phyloP scores from a whole-genome alignment of 2,888 invertebrate species.

The Parochlus steinenii region DNA sequence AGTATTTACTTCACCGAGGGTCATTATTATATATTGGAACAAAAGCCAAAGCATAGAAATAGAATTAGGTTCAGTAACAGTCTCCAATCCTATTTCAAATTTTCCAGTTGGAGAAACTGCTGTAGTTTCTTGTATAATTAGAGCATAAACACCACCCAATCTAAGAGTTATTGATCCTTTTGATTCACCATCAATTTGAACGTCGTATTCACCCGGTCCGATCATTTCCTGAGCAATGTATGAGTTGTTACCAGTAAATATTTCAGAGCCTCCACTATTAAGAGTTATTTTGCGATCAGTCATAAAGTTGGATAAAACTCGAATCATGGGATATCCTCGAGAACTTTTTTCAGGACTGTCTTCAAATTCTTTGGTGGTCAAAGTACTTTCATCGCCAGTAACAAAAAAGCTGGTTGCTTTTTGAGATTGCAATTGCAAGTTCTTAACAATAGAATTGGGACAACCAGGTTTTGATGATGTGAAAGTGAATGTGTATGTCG shows the following conservation, averaged over 20 bases:
- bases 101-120: conserved; percentile 18
- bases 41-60: conserved; percentile 38
- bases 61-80: conserved; percentile 39
- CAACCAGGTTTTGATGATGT: neutral
- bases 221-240: no score
- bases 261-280: neutral
- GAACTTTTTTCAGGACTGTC: conserved; percentile 24
- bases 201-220: conserved; percentile 28
- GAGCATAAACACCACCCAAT: conserved; percentile 46
- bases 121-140: conserved; percentile 30
- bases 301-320: conserved; percentile 21
- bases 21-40: conserved; percentile 51
- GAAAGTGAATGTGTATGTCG: neutral
- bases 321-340: conserved; percentile 20
- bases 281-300: neutral
- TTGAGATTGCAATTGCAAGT: conserved; percentile 4
- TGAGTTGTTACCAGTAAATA: neutral
- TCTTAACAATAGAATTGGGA: neutral
- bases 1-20: conserved; percentile 46
- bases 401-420: conserved; percentile 13
- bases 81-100: conserved; percentile 1
- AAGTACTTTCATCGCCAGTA: neutral
- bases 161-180: conserved; percentile 28
- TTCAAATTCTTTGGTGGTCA: conserved; percentile 15
- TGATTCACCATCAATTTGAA: conserved; percentile 24